Evolutionary conservation across 2,888 invertebrate species (phyloP), one percentile per base, ranked within the genome.

Genomic region (Elysia crispata): DNA sequence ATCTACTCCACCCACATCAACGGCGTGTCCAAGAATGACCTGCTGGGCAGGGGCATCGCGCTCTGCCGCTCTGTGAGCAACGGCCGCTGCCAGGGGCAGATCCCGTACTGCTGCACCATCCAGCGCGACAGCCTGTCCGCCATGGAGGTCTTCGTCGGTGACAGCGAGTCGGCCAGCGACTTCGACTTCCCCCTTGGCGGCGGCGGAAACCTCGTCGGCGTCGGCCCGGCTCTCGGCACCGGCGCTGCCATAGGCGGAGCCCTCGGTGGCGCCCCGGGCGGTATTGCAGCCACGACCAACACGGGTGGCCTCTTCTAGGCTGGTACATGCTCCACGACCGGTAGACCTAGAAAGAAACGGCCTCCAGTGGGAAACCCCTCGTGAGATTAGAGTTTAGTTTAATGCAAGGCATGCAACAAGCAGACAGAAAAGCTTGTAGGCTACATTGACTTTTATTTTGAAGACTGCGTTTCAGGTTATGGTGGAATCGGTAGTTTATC

Each of bases 21-120:
- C 20, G 54, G 75, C n/a, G 31, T 75, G 15, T 28, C 60, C 62
- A 75, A 31, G 62, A 75, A 75, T n/a, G n/a, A 75, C 33, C 62
- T 75, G 11, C 33, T 75, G 8, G 75, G 75, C 1, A 25, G 75
- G 15, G 75, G 75, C 57, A 57, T 75, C 30, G 75, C 75, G 11
- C 75, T 75, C 28, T 75, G 75, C 33, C 23, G 60, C 20, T 18
- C 25, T 11, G 33, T 75, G 30, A 33, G 23, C 57, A 75, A 75
- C 31, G 60, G 75, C 33, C 28, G 57, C 1, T 75, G 75, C 62
- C n/a, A 57, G 60, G 75, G 75, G 31, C 60, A 60, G 60, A 75
- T 75, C 54, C 75, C 75, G 1, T 75, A 60, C 75, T 75, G 75
- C 60, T 75, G 75, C 33, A 75, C 75, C 75, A 75, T 75, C 75